Base-by-base conservation (phyloP, 2,113 vertebrate species). In the Pheucticus melanocephalus region DNA sequence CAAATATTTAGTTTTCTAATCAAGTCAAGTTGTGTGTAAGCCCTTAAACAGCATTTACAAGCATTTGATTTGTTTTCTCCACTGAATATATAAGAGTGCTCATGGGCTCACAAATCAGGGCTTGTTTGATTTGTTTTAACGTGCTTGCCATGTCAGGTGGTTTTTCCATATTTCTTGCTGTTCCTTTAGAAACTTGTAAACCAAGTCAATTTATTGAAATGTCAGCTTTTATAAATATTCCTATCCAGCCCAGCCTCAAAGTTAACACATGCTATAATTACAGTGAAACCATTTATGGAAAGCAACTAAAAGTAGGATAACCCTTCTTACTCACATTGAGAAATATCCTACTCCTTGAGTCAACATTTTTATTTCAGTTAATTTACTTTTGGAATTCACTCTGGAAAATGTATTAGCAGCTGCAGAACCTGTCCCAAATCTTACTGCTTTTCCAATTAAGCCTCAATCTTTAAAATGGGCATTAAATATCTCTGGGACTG, bases 1-100 rank as follows among this genome's bases (percentile, higher is more conserved):
- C 94, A 97, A 96, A 97, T 96, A 97, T 97, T 97, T 97, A 93
- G 92, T 91, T 97, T 97, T 97, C 95, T 97, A 97, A 97, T 96
- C 94, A 97, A 95, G 83, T 95, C 96, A 96, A 97, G 92, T 97
- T 97, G 96, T 93, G 90, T 86, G 76, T 71, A 93, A 96, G 80
- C 93, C 92, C 90, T 94, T 95, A 94, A 97, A 96, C 71, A 94
- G 65, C 64, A 94, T 96, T 96, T 96, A 95, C 94, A 95, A 95
- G 91, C 90, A 71, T 85, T 95, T 89, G 92, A 96, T 95, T 96
- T 97, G 92, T 92, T 95, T 92, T 91, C 90, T 93, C 68, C 81
- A 82, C 75, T 72, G 88, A 82, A 84, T 76, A 12, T 92, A 44
- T 95, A 68, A 96, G 91, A 85, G 80, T 44, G 89, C 76, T 91